Base-by-base conservation (phyloP, 2,888 invertebrate species). In the Crepidodera aurea region DNA sequence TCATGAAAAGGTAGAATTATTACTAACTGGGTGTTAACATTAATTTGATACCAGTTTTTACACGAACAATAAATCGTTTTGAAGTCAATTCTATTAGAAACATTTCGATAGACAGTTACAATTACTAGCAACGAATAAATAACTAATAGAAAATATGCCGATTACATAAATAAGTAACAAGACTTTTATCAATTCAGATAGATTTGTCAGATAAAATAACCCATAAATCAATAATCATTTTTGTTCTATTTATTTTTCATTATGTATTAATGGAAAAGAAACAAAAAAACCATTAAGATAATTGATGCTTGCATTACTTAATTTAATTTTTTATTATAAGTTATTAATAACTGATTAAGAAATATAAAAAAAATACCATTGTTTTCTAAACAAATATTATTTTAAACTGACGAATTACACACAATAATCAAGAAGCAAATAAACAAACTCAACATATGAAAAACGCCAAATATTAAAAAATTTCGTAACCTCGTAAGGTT, bases 191-290 rank as follows among this genome's bases (percentile, higher is more conserved):
- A 32, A 32, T 32, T 32, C 32, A 32, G 32, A 32, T 32, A 3
- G 7, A 10, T 32, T 32, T 32, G 32, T 32, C 32, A 34, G 19
- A 51, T 51, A 51, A 51, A 12, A 19, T 16, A 34, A 51, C 51
- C 19, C 32, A 51, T 51, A 34, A 51, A 37, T 51, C 51, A 51
- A 51, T 51, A 15, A 13, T 18, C 19, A 50, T 27, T 16, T 50
- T 50, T 29, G 19, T 51, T 18, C 18, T 34, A 32, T 19, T 34
- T 34, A 32, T 51, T 51, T 51, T 34, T 13, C 7, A n/a, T 37
- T 16, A 51, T 37, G 10, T 32, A 32, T 32, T 32, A 32, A 32
- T 2, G 32, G 7, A 2, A 32, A n/a, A 10, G 8, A 10, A 51
- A 19, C 10, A 34, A 34, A 18, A 12, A 16, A 18, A 34, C 7